Evolutionary conservation across 2,113 vertebrate species (phyloP).

Genomic region (Geothlypis trichas): DNA sequence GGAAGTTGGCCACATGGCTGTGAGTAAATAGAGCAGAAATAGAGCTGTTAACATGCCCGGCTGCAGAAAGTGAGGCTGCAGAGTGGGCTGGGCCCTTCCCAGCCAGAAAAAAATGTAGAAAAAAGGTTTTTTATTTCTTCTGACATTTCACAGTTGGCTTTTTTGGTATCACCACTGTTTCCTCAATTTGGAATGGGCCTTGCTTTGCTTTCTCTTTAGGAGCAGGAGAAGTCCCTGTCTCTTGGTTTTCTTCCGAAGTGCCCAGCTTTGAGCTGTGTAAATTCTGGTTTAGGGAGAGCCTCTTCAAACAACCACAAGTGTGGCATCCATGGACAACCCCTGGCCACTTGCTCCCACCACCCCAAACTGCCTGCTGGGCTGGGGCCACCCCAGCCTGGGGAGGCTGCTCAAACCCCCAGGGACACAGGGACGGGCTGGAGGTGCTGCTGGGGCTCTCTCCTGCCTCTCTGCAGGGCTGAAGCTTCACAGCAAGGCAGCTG

Average conservation of each 20-base stretch:
- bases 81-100: neutral
- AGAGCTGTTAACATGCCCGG: neutral
- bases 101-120: neutral
- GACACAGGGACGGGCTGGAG: neutral
- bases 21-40: constrained; percentile 45
- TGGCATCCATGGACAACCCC: neutral
- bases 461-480: neutral
- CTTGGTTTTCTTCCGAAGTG: neutral
- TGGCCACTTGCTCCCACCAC: accelerated
- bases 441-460: neutral
- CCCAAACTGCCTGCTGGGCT: neutral
- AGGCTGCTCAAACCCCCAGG: neutral
- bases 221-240: neutral
- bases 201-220: neutral
- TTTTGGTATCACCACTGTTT: neutral
- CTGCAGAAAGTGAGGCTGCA: neutral
- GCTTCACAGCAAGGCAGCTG: neutral
- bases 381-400: neutral
- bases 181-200: accelerated
- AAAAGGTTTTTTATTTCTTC: neutral
- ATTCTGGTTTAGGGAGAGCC: neutral
- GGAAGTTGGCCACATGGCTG: neutral
- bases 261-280: neutral
- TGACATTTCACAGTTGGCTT: neutral
- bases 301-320: neutral